phyloP scores from a whole-genome alignment of 2,113 vertebrate species.

The Aplodontia rufa region DNA sequence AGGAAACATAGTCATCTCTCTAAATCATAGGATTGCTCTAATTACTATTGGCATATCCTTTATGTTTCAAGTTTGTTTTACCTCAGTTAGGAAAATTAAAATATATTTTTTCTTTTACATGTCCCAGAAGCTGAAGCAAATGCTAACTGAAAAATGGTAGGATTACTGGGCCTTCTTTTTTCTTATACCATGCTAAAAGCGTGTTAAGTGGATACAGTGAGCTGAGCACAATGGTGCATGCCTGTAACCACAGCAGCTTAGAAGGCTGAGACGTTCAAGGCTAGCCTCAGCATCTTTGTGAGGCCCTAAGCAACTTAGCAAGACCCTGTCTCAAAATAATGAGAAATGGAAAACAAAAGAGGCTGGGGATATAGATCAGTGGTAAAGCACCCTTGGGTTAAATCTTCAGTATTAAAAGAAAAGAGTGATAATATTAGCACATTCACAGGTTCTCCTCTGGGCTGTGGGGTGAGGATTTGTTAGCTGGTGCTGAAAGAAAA shows the following conservation, averaged over 20 bases:
- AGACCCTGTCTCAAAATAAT: no score
- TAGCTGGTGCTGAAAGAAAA: conserved; percentile 76
- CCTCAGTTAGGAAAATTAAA: conserved; percentile 41
- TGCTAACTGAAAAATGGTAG: neutral
- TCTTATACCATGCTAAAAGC: neutral
- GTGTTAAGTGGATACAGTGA: neutral
- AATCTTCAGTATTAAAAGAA: no score
- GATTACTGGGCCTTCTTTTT: conserved; percentile 12
- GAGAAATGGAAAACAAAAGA: no score
- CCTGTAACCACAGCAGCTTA: no score
- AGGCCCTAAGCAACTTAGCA: no score
- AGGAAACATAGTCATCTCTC: neutral
- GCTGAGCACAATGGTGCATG: no score
- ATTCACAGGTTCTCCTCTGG: conserved; percentile 61
- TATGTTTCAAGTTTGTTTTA: conserved; percentile 29
- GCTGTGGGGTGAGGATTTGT: conserved; percentile 74
- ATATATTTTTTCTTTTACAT: neutral
- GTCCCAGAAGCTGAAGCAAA: neutral
- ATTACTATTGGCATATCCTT: conserved; percentile 8
- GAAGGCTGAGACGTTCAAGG: no score
- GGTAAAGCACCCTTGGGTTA: no score
- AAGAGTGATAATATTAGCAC: neutral
- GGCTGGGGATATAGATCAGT: no score
- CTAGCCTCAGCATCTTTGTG: no score
- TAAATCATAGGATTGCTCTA: conserved; percentile 25